Base-by-base conservation (phyloP, 2,113 vertebrate species). In the Kryptolebias marmoratus region DNA sequence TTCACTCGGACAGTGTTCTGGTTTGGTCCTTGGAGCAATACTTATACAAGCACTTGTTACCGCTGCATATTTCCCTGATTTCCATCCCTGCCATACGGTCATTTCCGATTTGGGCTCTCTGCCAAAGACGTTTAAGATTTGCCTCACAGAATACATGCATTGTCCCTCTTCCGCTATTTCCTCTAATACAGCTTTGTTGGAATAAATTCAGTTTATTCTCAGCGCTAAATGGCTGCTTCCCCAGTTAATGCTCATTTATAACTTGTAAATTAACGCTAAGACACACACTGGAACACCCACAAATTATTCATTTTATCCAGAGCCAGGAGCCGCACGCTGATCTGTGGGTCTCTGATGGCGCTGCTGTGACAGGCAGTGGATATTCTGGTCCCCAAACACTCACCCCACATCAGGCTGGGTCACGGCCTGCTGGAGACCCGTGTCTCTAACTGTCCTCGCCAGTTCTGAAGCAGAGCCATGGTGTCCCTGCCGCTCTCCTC, bases 391-490 rank as follows among this genome's bases (percentile, higher is more conserved):
- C 89, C 86, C 71, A 75, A 82, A 85, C 83, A 42, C 84, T 84
- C 70, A 36, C 74, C 79, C 71, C 84, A 68, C 68, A 90, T 87
- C 79, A 90, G 84, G 79, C 85, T 65, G 79, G 89, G 85, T 89
- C 90, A 83, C 15, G 85, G 73, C 87, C 82, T 31, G 76, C 81
- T 67, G 53, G 56, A 83, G 79, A 77, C 85, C 83, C 5, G 0
- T 76, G 83, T 88, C 84, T 86, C 75, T 70, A 69, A 67, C 77
- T 79, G 83, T 85, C 78, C 78, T 58, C 2, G 49, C 64, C 77
- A 62, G 71, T 68, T 80, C 66, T 77, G 54, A 50, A 11, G 45
- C 56, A 73, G 76, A 77, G 69, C 80, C 73, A 64, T 66, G 49
- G 27, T 72, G 58, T 57, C 60, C 54, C 60, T 75, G 75, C 73